Percentiles rank a stretch among this genome's conserved stretches.
Conservation (phyloP, 1,140 invertebrate species). For the Pristionchus pacificus region DNA sequence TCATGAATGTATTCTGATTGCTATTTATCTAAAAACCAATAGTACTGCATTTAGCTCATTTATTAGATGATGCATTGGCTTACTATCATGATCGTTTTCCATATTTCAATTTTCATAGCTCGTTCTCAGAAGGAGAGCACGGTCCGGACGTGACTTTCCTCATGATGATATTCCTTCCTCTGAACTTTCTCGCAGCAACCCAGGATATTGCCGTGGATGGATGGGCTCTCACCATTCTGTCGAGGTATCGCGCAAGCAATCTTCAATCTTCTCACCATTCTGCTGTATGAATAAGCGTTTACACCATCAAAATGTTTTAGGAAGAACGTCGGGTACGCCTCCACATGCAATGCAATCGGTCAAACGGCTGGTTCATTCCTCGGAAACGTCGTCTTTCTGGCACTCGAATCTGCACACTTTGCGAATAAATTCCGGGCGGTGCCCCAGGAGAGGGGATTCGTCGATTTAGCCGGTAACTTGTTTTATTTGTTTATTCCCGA, state of each 20-base stretch:
- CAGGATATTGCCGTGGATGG: conserved; percentile 99
- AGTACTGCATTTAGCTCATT: too few species aligned
- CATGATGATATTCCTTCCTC: conserved; percentile 79
- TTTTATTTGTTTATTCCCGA: conserved; percentile 13
- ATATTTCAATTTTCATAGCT: too few species aligned
- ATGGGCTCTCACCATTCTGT: conserved; percentile 97
- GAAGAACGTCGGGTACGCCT: conserved; percentile 93
- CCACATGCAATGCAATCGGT: conserved; percentile 95
- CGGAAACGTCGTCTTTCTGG: conserved; percentile 92
- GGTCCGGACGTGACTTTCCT: conserved; percentile 76
- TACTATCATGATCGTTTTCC: too few species aligned
- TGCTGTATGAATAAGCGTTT: too few species aligned
- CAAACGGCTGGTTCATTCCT: conserved; percentile 96
- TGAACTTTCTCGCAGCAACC: conserved; percentile 94
- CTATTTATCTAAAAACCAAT: too few species aligned
- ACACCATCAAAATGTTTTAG: conserved; percentile 60
- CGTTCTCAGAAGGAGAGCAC: conserved; percentile 52
- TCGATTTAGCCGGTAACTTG: conserved; percentile 74
- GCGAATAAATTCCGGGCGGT: conserved; percentile 85
- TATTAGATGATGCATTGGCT: too few species aligned
- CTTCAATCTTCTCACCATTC: too few species aligned
- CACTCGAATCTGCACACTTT: conserved; percentile 91
- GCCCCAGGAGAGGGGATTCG: conserved; percentile 71
- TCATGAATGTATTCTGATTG: too few species aligned
- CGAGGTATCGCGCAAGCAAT: too few species aligned